These are phyloP conservation scores for Rhagoletis pomonella DNA, from an alignment of 1,140 invertebrate genomes.

Conservation along the genomic window DNA sequence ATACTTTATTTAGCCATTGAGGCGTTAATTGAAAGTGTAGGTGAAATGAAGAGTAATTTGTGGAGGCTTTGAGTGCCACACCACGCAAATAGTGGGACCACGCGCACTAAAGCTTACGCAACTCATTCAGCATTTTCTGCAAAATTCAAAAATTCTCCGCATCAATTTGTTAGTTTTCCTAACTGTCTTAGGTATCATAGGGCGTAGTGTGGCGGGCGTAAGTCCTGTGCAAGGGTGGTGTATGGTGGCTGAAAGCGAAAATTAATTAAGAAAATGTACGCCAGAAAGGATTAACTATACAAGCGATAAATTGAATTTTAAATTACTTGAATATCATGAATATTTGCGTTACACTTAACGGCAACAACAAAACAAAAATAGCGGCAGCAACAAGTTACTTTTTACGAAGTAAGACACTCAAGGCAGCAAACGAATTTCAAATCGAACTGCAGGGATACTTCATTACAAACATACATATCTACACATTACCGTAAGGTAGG, in stretches of 20 bases:
- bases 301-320: constrained; percentile 52
- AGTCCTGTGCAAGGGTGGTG: too few relatives aligned
- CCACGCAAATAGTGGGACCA: background rate
- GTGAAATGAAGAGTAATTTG: background rate
- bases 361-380: background rate
- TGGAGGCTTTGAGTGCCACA: background rate
- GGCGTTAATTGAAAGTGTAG: constrained; percentile 29
- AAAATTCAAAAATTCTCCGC: background rate
- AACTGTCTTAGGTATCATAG: too few relatives aligned
- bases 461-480: too few relatives aligned
- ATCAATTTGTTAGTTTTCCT: background rate
- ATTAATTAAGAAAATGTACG: constrained; percentile 48
- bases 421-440: too few relatives aligned
- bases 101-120: background rate
- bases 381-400: too few relatives aligned
- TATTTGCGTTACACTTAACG: constrained; percentile 27
- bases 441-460: too few relatives aligned
- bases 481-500: background rate
- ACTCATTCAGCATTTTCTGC: background rate
- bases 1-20: constrained; percentile 5
- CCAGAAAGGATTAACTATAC: constrained; percentile 29
- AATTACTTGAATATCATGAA: constrained; percentile 39
- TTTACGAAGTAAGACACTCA: too few relatives aligned
- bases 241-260: constrained; percentile 8
- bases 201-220: too few relatives aligned